These are phyloP conservation scores for Chrysochloris asiatica DNA, from an alignment of 2,113 vertebrate genomes.

Conservation along the genomic window DNA sequence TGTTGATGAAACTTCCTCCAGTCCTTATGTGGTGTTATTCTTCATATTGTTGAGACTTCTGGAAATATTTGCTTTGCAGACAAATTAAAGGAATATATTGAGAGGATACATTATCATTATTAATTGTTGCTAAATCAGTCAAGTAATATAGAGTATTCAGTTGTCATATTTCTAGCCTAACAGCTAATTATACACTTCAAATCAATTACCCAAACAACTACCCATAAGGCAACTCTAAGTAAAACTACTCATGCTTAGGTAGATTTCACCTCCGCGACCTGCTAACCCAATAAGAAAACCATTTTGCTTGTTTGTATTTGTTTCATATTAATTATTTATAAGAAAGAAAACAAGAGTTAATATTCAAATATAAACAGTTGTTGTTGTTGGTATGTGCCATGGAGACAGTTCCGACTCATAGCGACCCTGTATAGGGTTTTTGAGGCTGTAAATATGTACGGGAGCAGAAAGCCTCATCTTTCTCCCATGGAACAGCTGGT, in stretches of 20 bases:
- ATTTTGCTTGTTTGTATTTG: not conserved
- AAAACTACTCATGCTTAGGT: not conserved
- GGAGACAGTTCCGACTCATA: too few relatives aligned
- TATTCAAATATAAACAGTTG: not conserved
- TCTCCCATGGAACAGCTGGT: too few relatives aligned
- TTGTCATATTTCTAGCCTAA: not conserved
- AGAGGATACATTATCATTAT: rapidly evolving
- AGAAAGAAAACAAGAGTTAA: not conserved
- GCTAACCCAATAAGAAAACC: not conserved
- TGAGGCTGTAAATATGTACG: too few relatives aligned
- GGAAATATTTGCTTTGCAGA: too few relatives aligned
- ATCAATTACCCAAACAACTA: not conserved
- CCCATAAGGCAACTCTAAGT: not conserved
- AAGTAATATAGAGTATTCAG: not conserved
- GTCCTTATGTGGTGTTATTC: too few relatives aligned
- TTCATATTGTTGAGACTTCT: too few relatives aligned
- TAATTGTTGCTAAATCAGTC: not conserved
- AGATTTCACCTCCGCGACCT: not conserved
- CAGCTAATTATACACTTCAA: not conserved
- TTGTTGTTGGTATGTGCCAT: too few relatives aligned
- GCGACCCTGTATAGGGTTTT: too few relatives aligned
- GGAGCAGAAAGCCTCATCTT: too few relatives aligned
- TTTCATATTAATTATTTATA: not conserved
- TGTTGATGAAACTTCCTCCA: too few relatives aligned
- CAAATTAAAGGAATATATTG: too few relatives aligned